Base-by-base conservation (phyloP, 2,113 vertebrate genomes). In the Sinocyclocheilus grahami region DNA sequence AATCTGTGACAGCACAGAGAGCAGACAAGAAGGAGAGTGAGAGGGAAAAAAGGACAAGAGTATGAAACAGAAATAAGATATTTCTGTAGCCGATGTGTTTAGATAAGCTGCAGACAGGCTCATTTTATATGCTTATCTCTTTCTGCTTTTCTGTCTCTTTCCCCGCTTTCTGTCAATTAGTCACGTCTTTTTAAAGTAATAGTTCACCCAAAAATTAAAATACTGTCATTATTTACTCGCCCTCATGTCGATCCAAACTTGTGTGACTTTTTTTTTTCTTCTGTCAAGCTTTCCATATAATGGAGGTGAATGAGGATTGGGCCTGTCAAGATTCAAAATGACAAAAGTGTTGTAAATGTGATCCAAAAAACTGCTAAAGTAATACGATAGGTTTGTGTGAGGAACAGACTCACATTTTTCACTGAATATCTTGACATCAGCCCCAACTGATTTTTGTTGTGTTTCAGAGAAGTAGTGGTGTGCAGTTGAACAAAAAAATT, bases 1-100 rank as follows among this genome's bases (percentile, higher is more conserved):
- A 93, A 92, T 92, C 87, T 90, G 87, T 93, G 92, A 92, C 84
- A 85, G 90, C 85, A 89, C 82, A 86, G 91, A 82, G 58, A 67
- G 65, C 62, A 55, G 71, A 65, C 71, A 39, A 24, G 79, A 48
- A 39, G 46, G 67, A 76, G 30, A 42, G 67, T 39, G 87, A 69
- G 63, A 20, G 16, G 90, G 85, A 90, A 85, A 88, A 85, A 84
- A 78, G 86, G 75, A 82, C 85, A 85, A 79, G 69, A 80, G 48
- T 79, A 63, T 46, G 78, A 72, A 82, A 82, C 48, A 55, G 42
- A 85, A 83, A 84, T 82, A 86, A 87, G 85, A 84, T 81, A 84
- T 85, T 90, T 55, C 86, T 90, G 46, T 77, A 91, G 91, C 87
- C 86, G 90, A 92, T 93, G 91, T 89, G 91, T 76, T 62, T 86